Evolutionary conservation across 2,888 invertebrate species (phyloP), one percentile per base, ranked within the genome.

Genomic region (Choristoneura rosaceana): DNA sequence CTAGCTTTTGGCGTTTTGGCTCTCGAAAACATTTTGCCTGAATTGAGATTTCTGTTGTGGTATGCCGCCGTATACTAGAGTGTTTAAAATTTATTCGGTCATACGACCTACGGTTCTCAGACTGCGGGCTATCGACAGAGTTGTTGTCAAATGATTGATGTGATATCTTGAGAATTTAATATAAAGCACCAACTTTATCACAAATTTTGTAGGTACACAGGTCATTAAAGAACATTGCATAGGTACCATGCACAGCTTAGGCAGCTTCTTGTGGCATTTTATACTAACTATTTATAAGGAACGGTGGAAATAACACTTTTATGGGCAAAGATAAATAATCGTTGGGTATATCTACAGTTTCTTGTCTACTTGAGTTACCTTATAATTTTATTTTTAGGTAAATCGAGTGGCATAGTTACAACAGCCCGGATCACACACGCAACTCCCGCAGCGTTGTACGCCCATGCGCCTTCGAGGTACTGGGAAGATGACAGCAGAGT

Each of bases 401-500:
- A 97, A 92, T 95, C 96, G 14, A 97, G 96, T n/a, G 97, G 97
- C 0, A 95, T 97, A 58, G 97, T 97, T 43, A 97, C 97, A 3
- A 97, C 97, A 74, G 96, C 97, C 0, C 92, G 97, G 60, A 95
- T 97, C 78, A 97, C 97, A 0, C 97, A 97, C 83, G 97, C 97
- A 0, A 97, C 97, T 0, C 97, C 97, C 0, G 97, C 97, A 0
- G 97, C 97, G 0, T 89, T 97, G 50, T 97, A 96, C 83, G 96
- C 97, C 0, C 97, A 97, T 82, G 95, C 96, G 2, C 96, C 97
- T 8, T 96, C 96, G 17, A 92, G 97, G 61, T 96, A 97, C 85
- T 97, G 97, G 97, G 97, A 97, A 83, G 97, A 97, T 79, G 97
- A 97, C 84, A 96, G 96, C 75, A 95, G 97, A 82, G 96, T 97